Base-by-base conservation (phyloP, 1,140 invertebrate genomes). In the Lepidurus apus region DNA sequence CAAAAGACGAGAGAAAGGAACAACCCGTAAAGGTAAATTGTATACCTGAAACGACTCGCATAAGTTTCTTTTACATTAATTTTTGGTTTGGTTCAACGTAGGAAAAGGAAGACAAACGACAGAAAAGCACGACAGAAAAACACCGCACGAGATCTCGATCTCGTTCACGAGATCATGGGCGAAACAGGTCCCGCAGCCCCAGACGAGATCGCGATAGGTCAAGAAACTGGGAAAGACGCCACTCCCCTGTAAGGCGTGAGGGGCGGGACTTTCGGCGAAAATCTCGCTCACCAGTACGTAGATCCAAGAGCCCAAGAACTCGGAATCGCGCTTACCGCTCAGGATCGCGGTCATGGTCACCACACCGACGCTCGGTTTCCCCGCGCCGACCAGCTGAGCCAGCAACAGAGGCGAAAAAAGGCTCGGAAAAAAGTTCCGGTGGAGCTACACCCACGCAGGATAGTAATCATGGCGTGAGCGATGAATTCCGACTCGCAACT, bases 401-500 rank as follows among this genome's bases (percentile, higher is more conserved):
- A 17, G 53, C 13, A 13, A 7, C 53, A 13, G 53, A 65, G 53
- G 21, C 9, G 9, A 65, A 65, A 21, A 65, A 65, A 17, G 65
- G 21, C 74, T 65, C 42, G 42, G 77, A 34, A 80, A 81, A 77
- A 24, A 43, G 13, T 21, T 79, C 87, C 8, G 83, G 84, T 75
- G 83, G 87, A 1, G 87, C 87, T 8, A 88, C 89, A 3, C 89
- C 86, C 0, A 89, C 87, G 0, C 88, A 89, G 80, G 89, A 90
- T 79, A 88, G 86, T 77, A 89, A 88, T 84, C 88, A 89, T 80
- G 88, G 88, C 7, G 89, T 89, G 80, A 85, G 87, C n/a, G 89
- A 89, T 79, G 86, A 89, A 84, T 65, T 65, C 21, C 83, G 88
- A 42, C 81, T 89, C 42, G 87, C 85, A 42, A 86, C 85, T 44